Evolutionary conservation across 2,113 vertebrate species (phyloP).

Genomic region (Chascanopsetta lugubris): DNA sequence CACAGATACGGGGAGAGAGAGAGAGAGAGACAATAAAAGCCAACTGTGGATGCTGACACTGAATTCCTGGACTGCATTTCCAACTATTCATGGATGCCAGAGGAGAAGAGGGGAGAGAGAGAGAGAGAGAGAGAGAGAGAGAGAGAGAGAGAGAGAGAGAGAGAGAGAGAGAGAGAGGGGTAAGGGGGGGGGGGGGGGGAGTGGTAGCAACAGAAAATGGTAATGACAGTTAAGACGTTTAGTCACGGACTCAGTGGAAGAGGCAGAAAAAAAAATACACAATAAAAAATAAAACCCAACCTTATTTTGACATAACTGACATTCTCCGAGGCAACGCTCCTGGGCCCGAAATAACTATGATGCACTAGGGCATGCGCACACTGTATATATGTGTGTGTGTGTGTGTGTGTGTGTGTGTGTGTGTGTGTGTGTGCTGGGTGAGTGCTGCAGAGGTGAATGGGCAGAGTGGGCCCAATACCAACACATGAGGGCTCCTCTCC

Average conservation of each 20-base stretch:
- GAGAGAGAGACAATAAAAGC: background rate
- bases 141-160: slow-evolving; percentile 39
- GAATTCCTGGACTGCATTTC: slow-evolving; percentile 54
- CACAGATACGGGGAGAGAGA: background rate
- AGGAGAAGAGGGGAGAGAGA: slow-evolving; percentile 28
- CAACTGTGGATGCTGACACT: slow-evolving; percentile 41
- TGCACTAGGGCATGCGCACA: slow-evolving; percentile 6
- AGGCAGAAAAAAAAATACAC: slow-evolving; percentile 32
- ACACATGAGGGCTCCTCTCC: slow-evolving; percentile 8
- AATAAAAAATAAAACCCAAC: background rate
- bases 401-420: too few relatives aligned
- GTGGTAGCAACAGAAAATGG: slow-evolving; percentile 67
- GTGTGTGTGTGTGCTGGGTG: too few relatives aligned
- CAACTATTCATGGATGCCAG: slow-evolving; percentile 50
- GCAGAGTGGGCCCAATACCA: background rate
- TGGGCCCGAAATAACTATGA: slow-evolving; percentile 29
- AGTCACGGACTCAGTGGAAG: slow-evolving; percentile 62
- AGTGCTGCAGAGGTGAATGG: slow-evolving; percentile 15
- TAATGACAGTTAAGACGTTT: slow-evolving; percentile 74
- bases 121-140: slow-evolving; percentile 20
- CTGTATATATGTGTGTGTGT: background rate
- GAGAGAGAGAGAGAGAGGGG: slow-evolving; percentile 14
- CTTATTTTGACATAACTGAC: slow-evolving; percentile 43
- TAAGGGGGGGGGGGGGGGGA: slow-evolving; percentile 34
- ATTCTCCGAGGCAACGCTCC: slow-evolving; percentile 28